These are phyloP conservation scores for Empidonax traillii DNA, from an alignment of 2,113 vertebrate genomes.

Conservation along the genomic window DNA sequence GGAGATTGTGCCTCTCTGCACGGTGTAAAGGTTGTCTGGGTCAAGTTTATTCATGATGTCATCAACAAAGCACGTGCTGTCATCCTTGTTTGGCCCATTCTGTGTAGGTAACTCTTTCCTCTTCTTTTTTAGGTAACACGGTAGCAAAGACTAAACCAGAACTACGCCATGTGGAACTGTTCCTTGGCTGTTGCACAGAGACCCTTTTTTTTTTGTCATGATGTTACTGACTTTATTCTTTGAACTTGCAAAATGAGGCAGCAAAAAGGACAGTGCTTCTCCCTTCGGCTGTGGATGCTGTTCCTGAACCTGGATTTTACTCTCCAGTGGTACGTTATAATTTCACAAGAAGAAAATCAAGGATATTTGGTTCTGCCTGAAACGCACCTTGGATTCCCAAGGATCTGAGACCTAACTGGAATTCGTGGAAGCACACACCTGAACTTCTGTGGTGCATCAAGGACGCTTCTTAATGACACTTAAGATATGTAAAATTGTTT, in stretches of 20 bases:
- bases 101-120: background rate
- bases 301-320: constrained; percentile 1
- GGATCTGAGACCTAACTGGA: background rate
- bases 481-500: constrained; percentile 28
- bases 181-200: background rate
- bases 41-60: background rate
- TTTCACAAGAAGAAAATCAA: background rate
- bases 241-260: background rate
- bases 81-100: background rate
- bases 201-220: background rate
- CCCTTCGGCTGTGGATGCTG: background rate
- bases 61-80: background rate
- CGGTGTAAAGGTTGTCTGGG: background rate
- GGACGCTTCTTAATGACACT: background rate
- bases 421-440: background rate
- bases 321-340: background rate
- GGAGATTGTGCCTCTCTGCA: background rate
- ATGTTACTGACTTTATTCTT: background rate
- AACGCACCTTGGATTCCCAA: background rate
- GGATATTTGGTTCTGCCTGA: background rate
- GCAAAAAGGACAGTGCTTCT: background rate
- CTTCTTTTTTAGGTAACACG: constrained; percentile 87
- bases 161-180: background rate
- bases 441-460: background rate
- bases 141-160: constrained; percentile 79